phyloP scores from a whole-genome alignment of 35 echinoderm and acorn worm genomes.

The Apostichopus parvimensis region DNA sequence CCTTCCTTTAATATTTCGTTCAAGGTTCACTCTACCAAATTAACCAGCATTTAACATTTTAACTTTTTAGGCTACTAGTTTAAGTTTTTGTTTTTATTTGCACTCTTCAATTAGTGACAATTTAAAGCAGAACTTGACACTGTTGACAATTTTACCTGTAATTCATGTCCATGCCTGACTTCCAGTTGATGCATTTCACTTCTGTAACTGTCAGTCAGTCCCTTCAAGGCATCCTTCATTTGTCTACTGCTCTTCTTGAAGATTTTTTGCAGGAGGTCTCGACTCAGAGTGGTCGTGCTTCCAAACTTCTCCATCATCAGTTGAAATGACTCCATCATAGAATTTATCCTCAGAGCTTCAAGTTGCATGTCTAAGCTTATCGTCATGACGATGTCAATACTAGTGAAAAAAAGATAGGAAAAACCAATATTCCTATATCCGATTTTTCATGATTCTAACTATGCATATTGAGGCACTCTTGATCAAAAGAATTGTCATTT shows the following conservation, averaged over 20 bases:
- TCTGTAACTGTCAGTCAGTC: constrained; percentile 67
- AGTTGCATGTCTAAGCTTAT: constrained; percentile 73
- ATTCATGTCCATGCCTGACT: constrained; percentile 17
- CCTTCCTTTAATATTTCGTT: no score
- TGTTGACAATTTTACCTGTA: constrained; percentile 3
- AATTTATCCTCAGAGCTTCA: constrained; percentile 58
- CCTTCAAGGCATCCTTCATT: constrained; percentile 66
- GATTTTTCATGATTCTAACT: no score
- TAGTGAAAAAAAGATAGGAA: not conserved
- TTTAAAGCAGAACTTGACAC: no score
- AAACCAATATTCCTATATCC: no score
- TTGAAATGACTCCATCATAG: constrained; percentile 66
- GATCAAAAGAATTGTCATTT: no score
- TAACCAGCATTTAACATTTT: no score
- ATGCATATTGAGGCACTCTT: no score
- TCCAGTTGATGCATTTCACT: constrained; percentile 51
- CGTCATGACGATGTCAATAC: constrained; percentile 71
- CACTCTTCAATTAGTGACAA: no score
- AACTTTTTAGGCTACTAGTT: no score
- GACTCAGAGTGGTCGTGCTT: not conserved
- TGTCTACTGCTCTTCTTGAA: constrained; percentile 65
- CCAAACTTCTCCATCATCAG: constrained; percentile 64
- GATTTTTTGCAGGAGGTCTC: constrained; percentile 41
- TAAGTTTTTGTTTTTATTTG: no score
- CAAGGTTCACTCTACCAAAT: no score